Base-by-base conservation (phyloP, 2,888 invertebrate genomes). In the Pyrochroa serraticornis region DNA sequence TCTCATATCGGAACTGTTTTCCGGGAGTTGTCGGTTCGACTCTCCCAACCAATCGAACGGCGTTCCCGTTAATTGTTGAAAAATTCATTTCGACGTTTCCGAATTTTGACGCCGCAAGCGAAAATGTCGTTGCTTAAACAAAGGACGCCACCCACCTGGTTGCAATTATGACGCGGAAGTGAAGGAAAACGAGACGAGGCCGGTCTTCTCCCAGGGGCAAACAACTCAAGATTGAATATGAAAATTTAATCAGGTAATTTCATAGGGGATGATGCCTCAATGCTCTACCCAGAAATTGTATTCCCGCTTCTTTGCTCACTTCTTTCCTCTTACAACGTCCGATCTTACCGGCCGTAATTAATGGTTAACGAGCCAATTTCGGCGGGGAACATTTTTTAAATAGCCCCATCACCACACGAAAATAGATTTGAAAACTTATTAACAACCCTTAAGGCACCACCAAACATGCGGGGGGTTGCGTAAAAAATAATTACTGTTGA, bases 201-300 rank as follows among this genome's bases (percentile, higher is more conserved):
- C 67, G 66, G 66, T 71, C 68, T 69, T 69, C 76, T 83, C 84
- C 84, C 83, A 79, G 79, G 81, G 81, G 85, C 83, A 84, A 84
- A 84, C 84, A 84, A 83, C 82, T 83, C 85, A 85, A 87, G 87
- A 88, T 88, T 88, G 87, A 88, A 87, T 87, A 87, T 88, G 87
- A 88, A 88, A 88, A 85, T 87, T 87, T 87, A 87, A 88, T 87
- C 83, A 83, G 82, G 83, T 85, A 85, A 85, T 85, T 85, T 85
- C 84, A 85, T 84, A 83, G 83, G 83, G 83, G 82, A 80, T 79
- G 77, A 78, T 76, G 77, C 73, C 68, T 71, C 72, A 71, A 71
- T 75, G 73, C 77, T 69, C 68, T 68, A 68, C 68, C 70, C 69
- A 70, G 73, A 74, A 75, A 76, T 74, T 74, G 71, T 72, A 70